phyloP scores from a whole-genome alignment of 2,888 invertebrate species.

The Notodonta ziczac region DNA sequence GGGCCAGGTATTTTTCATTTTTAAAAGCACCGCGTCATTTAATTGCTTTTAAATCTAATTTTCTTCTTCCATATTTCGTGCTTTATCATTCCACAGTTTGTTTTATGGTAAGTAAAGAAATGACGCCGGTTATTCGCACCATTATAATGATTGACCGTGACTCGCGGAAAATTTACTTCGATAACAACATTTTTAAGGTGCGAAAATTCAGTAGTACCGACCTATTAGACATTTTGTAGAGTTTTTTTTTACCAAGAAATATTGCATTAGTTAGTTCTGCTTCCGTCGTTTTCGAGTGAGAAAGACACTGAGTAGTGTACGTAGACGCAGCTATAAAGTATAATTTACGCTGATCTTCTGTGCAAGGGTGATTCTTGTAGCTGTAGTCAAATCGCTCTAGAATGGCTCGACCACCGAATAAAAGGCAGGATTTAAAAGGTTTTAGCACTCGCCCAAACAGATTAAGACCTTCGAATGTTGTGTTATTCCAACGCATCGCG shows the following conservation, averaged over 20 bases:
- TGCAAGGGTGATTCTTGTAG: no score
- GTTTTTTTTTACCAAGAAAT: no score
- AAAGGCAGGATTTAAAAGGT: no score
- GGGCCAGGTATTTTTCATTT: conserved; percentile 34
- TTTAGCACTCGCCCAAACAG: background rate
- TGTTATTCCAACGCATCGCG: conserved; percentile 24
- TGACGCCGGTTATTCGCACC: conserved; percentile 46
- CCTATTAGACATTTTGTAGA: no score
- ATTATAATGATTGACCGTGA: conserved; percentile 57
- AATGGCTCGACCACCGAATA: no score
- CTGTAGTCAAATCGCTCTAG: no score
- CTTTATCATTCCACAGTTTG: conserved; percentile 61
- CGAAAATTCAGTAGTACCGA: background rate
- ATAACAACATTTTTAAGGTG: conserved; percentile 5
- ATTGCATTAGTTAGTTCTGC: no score
- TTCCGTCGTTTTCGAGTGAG: no score
- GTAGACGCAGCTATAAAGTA: no score
- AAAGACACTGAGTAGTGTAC: no score
- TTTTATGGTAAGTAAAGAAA: conserved; percentile 53
- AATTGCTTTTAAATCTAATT: conserved; percentile 50
- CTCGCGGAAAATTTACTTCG: conserved; percentile 44
- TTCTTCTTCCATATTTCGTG: conserved; percentile 54
- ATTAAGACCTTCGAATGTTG: background rate
- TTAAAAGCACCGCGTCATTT: conserved; percentile 47
- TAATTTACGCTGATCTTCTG: no score